These are phyloP conservation scores for Panulirus ornatus DNA, from an alignment of 1,140 invertebrate genomes.

Conservation along the genomic window DNA sequence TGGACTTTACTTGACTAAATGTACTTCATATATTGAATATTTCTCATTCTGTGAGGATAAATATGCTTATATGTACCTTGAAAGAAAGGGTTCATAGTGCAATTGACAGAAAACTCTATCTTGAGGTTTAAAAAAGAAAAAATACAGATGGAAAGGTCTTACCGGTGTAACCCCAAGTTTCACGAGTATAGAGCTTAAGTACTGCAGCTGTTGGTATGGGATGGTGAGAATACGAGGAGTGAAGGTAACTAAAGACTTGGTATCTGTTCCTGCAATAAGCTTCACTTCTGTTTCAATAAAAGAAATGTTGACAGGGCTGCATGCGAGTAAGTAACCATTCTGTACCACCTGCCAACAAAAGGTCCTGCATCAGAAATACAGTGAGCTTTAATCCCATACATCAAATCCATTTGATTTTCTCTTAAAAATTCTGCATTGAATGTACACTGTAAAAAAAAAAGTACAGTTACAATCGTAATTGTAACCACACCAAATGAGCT, in stretches of 20 bases:
- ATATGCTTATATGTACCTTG: neutral
- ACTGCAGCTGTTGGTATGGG: constrained; percentile 27
- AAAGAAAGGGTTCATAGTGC: neutral
- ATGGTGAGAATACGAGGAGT: constrained; percentile 40
- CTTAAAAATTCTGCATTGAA: neutral
- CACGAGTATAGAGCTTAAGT: neutral
- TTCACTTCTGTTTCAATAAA: constrained; percentile 11
- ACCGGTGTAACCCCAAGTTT: neutral
- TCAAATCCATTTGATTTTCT: neutral
- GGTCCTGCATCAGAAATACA: neutral
- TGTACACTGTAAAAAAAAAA: too few relatives aligned
- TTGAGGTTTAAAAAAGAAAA: neutral
- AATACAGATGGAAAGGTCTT: neutral
- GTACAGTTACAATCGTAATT: too few relatives aligned
- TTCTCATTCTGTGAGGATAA: neutral
- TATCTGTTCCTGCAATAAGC: neutral
- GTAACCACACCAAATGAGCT: too few relatives aligned
- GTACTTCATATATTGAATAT: too few relatives aligned
- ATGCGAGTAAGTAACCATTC: constrained; percentile 19
- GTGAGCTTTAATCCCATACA: neutral
- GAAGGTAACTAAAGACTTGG: neutral
- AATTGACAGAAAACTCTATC: neutral
- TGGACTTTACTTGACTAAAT: too few relatives aligned
- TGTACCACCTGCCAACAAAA: neutral
- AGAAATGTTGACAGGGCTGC: constrained; percentile 27